A percentile compares a stretch with the other conserved stretches of the same genome.
phyloP scores from a whole-genome alignment of 2,888 invertebrate genomes.

The Torymus tubicola region DNA sequence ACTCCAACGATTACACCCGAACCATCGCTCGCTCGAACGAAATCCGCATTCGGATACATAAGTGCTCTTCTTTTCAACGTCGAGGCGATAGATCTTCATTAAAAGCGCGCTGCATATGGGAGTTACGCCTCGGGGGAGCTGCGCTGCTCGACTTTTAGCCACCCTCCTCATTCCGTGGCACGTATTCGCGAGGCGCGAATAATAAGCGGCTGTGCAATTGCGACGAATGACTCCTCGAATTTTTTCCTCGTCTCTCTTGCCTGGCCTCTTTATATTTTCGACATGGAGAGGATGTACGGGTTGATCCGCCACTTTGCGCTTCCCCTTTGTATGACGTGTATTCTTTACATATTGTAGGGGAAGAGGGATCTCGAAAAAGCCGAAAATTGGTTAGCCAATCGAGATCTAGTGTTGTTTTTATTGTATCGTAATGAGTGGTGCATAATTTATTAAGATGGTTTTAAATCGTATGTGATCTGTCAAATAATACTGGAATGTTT shows the following conservation, averaged over 20 bases:
- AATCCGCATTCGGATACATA: slow-evolving; percentile 12
- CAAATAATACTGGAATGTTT: too few species aligned
- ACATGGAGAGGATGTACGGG: not conserved
- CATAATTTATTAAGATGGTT: slow-evolving; percentile 8
- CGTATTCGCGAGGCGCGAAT: slow-evolving; percentile 63
- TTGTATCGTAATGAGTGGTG: not conserved
- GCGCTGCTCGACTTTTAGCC: slow-evolving; percentile 63
- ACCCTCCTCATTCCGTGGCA: slow-evolving; percentile 70
- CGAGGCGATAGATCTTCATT: slow-evolving; percentile 70
- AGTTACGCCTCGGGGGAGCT: slow-evolving; percentile 68
- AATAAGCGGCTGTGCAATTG: slow-evolving; percentile 64
- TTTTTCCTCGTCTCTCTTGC: slow-evolving; percentile 53
- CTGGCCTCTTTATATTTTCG: not conserved
- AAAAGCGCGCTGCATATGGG: slow-evolving; percentile 65
- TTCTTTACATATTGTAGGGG: slow-evolving; percentile 14
- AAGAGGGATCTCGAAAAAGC: not conserved
- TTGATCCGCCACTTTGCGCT: too few species aligned
- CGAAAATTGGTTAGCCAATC: slow-evolving; percentile 21
- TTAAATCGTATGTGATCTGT: not conserved
- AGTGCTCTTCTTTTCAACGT: slow-evolving; percentile 18
- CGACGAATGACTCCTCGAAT: slow-evolving; percentile 65
- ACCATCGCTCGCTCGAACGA: not conserved
- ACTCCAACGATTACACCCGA: slow-evolving; percentile 23
- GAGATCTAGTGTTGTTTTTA: too few species aligned
- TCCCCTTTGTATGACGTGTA: too few species aligned